Evolutionary conservation across 1,140 invertebrate genomes (phyloP), one percentile per base, ranked within the genome.

Genomic region (Drosophila quadrilineata): DNA sequence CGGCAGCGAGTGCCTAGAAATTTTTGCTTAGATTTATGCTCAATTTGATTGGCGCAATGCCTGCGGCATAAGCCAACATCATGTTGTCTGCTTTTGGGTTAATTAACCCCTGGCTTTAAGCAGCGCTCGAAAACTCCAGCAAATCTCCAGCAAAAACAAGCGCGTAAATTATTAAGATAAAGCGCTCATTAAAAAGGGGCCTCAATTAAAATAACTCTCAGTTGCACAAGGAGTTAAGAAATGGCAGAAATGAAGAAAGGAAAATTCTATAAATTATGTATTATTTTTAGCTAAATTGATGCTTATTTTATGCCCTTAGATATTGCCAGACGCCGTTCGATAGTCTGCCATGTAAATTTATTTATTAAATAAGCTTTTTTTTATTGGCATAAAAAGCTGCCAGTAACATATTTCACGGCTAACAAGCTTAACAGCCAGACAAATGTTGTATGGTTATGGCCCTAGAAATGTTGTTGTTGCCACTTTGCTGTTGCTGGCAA

Each of bases 11-110:
- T 26, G 50, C 22, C 59, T 65, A 59, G 58, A 63, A 70, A n/a
- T n/a, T 70, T 70, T 60, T 72, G 52, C 70, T 82, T 82, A 48
- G 64, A 84, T 82, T 76, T 76, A 84, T 84, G 76, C 77, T 82
- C 76, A 84, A 84, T 82, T 73, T 70, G 60, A 84, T 84, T 84
- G 48, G 38, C 40, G 28, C 73, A 84, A 72, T 77, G 77, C 65
- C 73, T 57, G 36, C 40, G 48, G 57, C 58, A 45, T 33, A 35
- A 46, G 63, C 41, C 46, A 62, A 53, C n/a, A 59, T 65, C 54
- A 49, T 66, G 59, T 60, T 66, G 56, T 53, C 36, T 60, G 48
- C 40, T 52, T 45, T 53, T 46, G 64, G n/a, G 57, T 62, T 67
- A 67, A 67, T 67, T 62, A 54, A 52, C 28, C 19, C 46, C 17